phyloP scores from a whole-genome alignment of 1,140 invertebrate species.

The Phymastichus coffea region DNA sequence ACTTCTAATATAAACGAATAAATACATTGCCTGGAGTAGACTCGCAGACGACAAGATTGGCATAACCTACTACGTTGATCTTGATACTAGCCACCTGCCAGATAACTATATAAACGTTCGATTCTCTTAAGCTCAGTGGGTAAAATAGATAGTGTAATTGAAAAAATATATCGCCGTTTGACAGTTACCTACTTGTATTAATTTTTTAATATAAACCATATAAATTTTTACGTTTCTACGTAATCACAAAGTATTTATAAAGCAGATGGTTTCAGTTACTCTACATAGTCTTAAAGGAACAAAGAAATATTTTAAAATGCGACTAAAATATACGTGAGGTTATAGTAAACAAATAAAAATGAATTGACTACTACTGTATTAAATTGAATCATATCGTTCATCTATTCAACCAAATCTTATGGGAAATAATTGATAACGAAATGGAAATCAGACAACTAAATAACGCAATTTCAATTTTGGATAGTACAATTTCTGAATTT shows the following conservation, averaged over 20 bases:
- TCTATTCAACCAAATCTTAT: constrained; percentile 1
- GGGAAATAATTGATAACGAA: neutral
- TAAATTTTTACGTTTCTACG: too few relatives aligned
- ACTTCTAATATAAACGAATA: neutral
- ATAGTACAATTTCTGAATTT: constrained; percentile 36
- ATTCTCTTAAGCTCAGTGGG: neutral
- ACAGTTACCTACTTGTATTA: too few relatives aligned
- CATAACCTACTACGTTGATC: constrained; percentile 1
- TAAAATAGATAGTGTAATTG: too few relatives aligned
- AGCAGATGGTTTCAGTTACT: too few relatives aligned
- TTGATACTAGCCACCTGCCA: neutral
- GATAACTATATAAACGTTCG: neutral
- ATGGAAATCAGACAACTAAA: constrained; percentile 12
- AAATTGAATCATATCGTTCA: neutral
- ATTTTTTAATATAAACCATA: too few relatives aligned
- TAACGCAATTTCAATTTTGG: too few relatives aligned
- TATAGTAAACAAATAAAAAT: neutral
- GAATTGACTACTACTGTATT: neutral
- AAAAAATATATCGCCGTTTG: too few relatives aligned
- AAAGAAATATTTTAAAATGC: neutral
- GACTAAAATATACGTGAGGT: neutral
- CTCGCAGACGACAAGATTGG: neutral
- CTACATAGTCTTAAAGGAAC: too few relatives aligned
- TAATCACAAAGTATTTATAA: too few relatives aligned
- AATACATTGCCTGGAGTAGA: neutral